Evolutionary conservation across 2,888 invertebrate species (phyloP).

Genomic region (Erpobdella octoculata): DNA sequence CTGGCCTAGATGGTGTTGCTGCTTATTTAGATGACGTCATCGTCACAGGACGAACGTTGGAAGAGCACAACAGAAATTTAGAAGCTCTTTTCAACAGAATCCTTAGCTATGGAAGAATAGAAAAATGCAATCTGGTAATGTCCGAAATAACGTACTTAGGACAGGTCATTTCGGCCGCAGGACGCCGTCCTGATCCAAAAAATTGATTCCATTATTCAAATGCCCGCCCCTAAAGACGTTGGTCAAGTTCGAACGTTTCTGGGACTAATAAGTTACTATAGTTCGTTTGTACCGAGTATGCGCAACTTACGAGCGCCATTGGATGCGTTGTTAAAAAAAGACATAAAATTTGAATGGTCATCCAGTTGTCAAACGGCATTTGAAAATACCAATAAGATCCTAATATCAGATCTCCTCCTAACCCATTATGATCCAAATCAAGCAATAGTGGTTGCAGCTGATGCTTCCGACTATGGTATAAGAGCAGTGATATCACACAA

Average conservation of each 20-base stretch:
- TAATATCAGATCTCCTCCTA: not conserved
- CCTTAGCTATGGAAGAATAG: not conserved
- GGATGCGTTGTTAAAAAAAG: not conserved
- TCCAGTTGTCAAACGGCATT: not conserved
- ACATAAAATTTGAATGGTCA: conserved; percentile 3
- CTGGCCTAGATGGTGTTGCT: conserved; percentile 12
- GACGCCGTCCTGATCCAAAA: conserved; percentile 12
- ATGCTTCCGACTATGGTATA: not conserved
- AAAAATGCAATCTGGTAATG: not conserved
- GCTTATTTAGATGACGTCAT: conserved; percentile 10
- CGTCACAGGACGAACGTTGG: not conserved
- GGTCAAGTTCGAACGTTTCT: not conserved
- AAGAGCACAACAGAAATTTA: not conserved
- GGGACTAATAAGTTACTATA: not conserved
- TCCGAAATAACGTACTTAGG: not conserved
- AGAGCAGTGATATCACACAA: not conserved
- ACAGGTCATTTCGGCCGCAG: not conserved
- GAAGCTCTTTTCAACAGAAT: not conserved
- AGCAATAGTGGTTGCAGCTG: not conserved
- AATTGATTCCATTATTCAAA: conserved; percentile 8
- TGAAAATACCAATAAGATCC: not conserved
- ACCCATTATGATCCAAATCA: not conserved
- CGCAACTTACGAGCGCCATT: not conserved
- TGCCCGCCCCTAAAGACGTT: conserved; percentile 9
- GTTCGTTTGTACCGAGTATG: not conserved